Conservation (phyloP, 2,888 invertebrate genomes). For the Marronus borbonicus region DNA sequence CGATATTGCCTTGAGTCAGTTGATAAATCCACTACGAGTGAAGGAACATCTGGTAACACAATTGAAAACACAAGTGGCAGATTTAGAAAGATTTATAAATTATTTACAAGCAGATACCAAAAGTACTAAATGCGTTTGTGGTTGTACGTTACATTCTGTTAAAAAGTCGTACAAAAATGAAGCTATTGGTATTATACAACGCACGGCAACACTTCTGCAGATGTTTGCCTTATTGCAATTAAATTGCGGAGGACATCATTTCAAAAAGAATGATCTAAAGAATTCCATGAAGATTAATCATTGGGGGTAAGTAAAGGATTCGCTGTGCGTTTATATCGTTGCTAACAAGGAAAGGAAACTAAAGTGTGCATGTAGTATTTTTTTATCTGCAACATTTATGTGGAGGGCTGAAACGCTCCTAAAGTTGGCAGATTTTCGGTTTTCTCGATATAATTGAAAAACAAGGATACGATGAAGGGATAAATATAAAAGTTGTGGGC, state of each 20-base stretch:
- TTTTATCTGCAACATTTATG: no score
- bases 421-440: no score
- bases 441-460: no score
- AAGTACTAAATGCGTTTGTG: conserved; percentile 69
- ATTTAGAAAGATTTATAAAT: conserved; percentile 96
- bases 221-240: conserved; percentile 94
- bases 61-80: conserved; percentile 96
- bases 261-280: conserved; percentile 86
- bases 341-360: no score
- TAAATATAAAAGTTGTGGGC: no score
- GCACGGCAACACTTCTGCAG: conserved; percentile 91
- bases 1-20: conserved; percentile 90
- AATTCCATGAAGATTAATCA: conserved; percentile 90
- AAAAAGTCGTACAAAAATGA: conserved; percentile 71
- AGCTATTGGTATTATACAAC: conserved; percentile 85
- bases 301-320: conserved; percentile 81
- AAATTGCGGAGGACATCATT: conserved; percentile 84
- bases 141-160: conserved; percentile 69
- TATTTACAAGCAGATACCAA: conserved; percentile 89
- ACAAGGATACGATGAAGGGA: no score
- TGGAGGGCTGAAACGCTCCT: no score
- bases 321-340: no score
- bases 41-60: conserved; percentile 97
- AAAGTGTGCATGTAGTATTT: no score
- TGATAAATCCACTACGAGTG: conserved; percentile 94